Conservation (phyloP, 2,797 vertebrate species). For the Gorsachius magnificus region DNA sequence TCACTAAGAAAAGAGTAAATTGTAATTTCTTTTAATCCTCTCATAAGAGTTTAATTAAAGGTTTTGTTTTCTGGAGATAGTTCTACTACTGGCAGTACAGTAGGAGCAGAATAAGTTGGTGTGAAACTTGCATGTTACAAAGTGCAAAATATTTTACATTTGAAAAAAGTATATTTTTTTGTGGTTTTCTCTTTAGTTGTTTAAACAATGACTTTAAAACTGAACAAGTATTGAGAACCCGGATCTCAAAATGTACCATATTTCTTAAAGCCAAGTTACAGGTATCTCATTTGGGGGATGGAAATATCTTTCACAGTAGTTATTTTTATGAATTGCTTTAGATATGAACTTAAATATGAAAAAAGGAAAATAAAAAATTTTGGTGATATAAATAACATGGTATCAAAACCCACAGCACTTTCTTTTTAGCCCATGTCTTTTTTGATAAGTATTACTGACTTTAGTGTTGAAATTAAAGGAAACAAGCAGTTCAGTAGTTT, state of each 20-base stretch:
- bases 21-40: constrained; percentile 12
- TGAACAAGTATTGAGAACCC: not conserved
- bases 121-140: not conserved
- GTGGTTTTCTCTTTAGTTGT: not conserved
- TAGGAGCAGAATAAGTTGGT: not conserved
- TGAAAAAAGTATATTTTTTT: not conserved
- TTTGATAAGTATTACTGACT: not conserved
- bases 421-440: not conserved
- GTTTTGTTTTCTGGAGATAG: not conserved
- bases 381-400: constrained; percentile 19
- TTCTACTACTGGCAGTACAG: not conserved
- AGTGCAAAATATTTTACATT: not conserved
- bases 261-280: not conserved
- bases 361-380: constrained; percentile 7
- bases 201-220: not conserved
- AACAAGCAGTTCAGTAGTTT: constrained; percentile 10
- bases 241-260: not conserved
- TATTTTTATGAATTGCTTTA: constrained; percentile 30
- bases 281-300: not conserved
- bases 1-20: not conserved
- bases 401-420: constrained; percentile 14
- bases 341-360: constrained; percentile 7
- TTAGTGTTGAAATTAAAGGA: constrained; percentile 40
- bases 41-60: not conserved
- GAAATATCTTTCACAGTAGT: not conserved